A percentile compares a stretch with the other conserved stretches of the same genome.
These are phyloP conservation scores for Trichacis sp. DNA, from an alignment of 2,888 invertebrate species.

Conservation along the genomic window DNA sequence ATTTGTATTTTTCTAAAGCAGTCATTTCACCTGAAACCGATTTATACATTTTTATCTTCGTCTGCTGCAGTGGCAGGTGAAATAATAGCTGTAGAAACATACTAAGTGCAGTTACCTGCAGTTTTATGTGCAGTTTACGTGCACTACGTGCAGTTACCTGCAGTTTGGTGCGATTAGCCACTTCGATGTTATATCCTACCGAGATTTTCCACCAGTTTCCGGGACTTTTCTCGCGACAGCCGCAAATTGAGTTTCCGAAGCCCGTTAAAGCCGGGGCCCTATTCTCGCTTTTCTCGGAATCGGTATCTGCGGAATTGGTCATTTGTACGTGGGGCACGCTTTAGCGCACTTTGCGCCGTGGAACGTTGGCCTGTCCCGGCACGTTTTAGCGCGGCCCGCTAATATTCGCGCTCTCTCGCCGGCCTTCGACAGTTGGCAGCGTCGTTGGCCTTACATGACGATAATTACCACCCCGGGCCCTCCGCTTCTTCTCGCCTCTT, in stretches of 20 bases:
- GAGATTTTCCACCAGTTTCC: too few relatives aligned
- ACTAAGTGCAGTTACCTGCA: too few relatives aligned
- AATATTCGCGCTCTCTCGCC: slow-evolving; percentile 19
- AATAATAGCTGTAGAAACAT: too few relatives aligned
- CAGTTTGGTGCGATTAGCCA: too few relatives aligned
- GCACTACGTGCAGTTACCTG: too few relatives aligned
- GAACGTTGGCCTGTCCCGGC: slow-evolving; percentile 15
- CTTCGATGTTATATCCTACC: too few relatives aligned
- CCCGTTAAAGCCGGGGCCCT: neutral
- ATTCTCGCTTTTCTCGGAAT: neutral
- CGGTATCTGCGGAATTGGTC: neutral
- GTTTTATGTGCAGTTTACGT: too few relatives aligned
- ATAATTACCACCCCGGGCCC: slow-evolving; percentile 31
- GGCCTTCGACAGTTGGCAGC: slow-evolving; percentile 28
- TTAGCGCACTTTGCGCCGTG: slow-evolving; percentile 29
- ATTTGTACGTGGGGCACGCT: slow-evolving; percentile 20
- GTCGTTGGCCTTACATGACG: slow-evolving; percentile 25
- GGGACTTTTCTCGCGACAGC: neutral
- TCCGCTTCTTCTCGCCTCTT: slow-evolving; percentile 12
- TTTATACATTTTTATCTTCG: too few relatives aligned
- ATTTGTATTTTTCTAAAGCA: too few relatives aligned
- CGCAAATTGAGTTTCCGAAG: neutral
- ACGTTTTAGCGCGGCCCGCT: slow-evolving; percentile 25
- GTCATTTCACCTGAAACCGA: too few relatives aligned
- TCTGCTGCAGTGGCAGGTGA: too few relatives aligned